Conservation (phyloP, 2,113 vertebrate species). For the Bettongia penicillata region DNA sequence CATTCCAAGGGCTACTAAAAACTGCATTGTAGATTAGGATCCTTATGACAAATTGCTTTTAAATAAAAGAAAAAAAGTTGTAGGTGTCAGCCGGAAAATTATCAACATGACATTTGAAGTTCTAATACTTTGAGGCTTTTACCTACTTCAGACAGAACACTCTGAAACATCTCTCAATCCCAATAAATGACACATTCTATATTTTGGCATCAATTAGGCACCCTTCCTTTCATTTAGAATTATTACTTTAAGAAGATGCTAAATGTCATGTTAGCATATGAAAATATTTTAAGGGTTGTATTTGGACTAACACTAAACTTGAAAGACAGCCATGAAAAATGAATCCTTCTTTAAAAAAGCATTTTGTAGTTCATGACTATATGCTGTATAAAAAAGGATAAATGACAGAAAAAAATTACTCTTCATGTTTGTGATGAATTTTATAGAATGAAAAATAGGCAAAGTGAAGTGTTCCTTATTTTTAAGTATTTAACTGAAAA, state of each 20-base stretch:
- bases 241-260: conserved; percentile 44
- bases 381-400: conserved; percentile 23
- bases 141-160: neutral
- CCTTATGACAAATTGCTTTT: conserved; percentile 1
- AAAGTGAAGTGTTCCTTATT: conserved; percentile 11
- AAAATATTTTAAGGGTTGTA: conserved; percentile 25
- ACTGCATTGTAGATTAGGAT: conserved; percentile 40
- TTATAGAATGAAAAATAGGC: conserved; percentile 16
- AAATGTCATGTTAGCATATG: conserved; percentile 42
- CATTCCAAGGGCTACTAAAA: conserved; percentile 14
- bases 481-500: conserved; percentile 8
- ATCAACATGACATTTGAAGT: conserved; percentile 27
- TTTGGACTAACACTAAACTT: neutral
- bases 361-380: conserved; percentile 37
- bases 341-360: neutral
- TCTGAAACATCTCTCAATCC: conserved; percentile 30
- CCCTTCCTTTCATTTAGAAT: conserved; percentile 34
- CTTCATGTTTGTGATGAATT: neutral
- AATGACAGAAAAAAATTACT: conserved; percentile 40
- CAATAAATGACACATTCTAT: neutral
- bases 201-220: neutral
- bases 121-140: neutral
- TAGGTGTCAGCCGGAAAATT: conserved; percentile 39
- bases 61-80: conserved; percentile 39
- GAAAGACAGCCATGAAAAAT: conserved; percentile 19